Evolutionary conservation across 2,113 vertebrate genomes (phyloP).

Genomic region (Osmerus eperlanus): DNA sequence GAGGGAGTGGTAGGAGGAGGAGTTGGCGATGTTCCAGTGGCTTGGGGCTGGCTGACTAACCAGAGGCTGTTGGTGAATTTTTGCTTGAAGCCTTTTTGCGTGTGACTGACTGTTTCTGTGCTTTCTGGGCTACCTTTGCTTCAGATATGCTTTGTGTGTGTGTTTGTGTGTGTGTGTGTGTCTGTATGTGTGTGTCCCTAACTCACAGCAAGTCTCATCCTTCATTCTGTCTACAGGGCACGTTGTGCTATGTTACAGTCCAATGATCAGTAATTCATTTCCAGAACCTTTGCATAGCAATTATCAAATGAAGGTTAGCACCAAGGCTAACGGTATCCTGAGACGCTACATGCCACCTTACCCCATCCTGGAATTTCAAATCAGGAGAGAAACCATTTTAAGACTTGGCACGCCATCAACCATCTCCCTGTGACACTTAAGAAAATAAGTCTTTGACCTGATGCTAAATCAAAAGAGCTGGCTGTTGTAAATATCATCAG

Average conservation of each 20-base stretch:
- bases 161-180: neutral
- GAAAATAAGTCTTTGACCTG: slow-evolving; percentile 66
- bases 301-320: slow-evolving; percentile 81
- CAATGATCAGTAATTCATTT: slow-evolving; percentile 85
- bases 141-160: neutral
- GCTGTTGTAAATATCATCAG: slow-evolving; percentile 37
- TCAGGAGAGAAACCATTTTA: slow-evolving; percentile 25
- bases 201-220: slow-evolving; percentile 58
- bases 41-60: slow-evolving; percentile 24
- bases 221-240: slow-evolving; percentile 76
- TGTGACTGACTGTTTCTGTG: neutral
- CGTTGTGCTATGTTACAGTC: slow-evolving; percentile 75
- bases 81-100: neutral
- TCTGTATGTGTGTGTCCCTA: slow-evolving; percentile 12
- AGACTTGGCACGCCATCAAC: neutral
- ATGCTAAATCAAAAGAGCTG: slow-evolving; percentile 66
- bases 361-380: slow-evolving; percentile 35
- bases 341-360: slow-evolving; percentile 49
- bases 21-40: slow-evolving; percentile 41
- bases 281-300: slow-evolving; percentile 76
- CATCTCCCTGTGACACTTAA: slow-evolving; percentile 53
- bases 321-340: slow-evolving; percentile 63
- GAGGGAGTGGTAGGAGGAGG: slow-evolving; percentile 33
- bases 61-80: slow-evolving; percentile 13
- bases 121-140: neutral